Base-by-base conservation (phyloP, 2,888 invertebrate genomes). In the Anorthoa munda region DNA sequence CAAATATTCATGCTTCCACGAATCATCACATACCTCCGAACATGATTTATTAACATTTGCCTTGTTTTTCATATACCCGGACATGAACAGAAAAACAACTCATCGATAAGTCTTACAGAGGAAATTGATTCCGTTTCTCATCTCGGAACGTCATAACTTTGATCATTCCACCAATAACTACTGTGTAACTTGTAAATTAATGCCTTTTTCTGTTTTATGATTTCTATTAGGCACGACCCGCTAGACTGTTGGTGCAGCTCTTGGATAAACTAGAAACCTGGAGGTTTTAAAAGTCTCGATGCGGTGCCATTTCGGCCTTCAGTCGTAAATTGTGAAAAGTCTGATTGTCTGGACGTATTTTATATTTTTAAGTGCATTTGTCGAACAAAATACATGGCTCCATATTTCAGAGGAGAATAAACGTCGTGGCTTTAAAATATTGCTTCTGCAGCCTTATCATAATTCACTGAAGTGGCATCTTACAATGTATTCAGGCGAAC, bases 361-460 rank as follows among this genome's bases (percentile, higher is more conserved):
- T 92, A 92, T 83, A 82, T 92, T 89, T 87, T 88, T 82, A 86
- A 89, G 82, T 92, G 91, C 90, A 91, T 87, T 89, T 88, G 86
- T 87, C 90, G 86, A 84, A 76, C 73, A 75, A 75, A 86, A 87
- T 86, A 89, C 83, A 88, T 84, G 88, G 78, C 78, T 67, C 72
- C 79, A 88, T 90, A 89, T 88, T 86, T 89, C 90, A 87, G 83
- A 77, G 83, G 72, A 83, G 73, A 81, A 86, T 86, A 87, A 88
- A 88, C 75, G 80, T 84, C 81, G 77, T 83, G 84, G 75, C 80
- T 86, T 87, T 86, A 88, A 89, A 90, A 91, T 90, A 90, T 88
- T 87, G 88, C 88, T 87, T 88, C 83, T 87, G 89, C 89, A 90
- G 86, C 86, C 86, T 89, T 89, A 88, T 91, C 90, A 92, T 93